A percentile compares a stretch with the other conserved stretches of the same genome.
Conservation (phyloP, 1,140 invertebrate genomes). For the Globodera rostochiensis region DNA sequence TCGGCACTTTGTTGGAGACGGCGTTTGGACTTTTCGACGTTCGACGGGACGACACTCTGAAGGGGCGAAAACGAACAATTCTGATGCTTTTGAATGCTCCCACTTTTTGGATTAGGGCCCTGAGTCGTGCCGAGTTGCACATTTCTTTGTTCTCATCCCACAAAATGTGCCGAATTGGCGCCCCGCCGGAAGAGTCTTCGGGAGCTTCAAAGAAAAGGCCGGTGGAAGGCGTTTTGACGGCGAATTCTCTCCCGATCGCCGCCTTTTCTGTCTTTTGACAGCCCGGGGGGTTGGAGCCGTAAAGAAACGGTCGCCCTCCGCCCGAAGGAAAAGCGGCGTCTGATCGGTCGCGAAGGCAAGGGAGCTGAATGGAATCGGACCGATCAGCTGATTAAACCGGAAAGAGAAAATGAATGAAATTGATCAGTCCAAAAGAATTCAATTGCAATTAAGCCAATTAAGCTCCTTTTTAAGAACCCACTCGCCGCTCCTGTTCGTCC, state of each 20-base stretch:
- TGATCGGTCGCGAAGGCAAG: slow-evolving; percentile 4
- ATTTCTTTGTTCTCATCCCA: slow-evolving; percentile 34
- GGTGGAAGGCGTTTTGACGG: neutral
- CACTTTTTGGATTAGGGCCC: slow-evolving; percentile 28
- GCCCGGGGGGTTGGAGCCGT: neutral
- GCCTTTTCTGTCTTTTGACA: slow-evolving; percentile 2
- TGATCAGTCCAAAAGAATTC: too few species aligned
- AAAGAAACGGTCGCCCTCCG: neutral
- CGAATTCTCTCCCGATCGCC: neutral
- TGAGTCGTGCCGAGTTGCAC: slow-evolving; percentile 33
- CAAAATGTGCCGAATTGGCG: neutral
- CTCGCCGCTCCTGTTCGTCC: slow-evolving; percentile 22
- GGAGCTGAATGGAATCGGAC: neutral
- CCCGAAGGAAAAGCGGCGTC: neutral
- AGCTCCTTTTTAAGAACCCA: neutral
- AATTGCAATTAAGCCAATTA: too few species aligned
- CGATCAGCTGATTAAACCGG: too few species aligned
- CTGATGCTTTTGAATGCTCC: neutral
- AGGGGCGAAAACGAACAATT: neutral
- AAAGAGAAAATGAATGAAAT: too few species aligned
- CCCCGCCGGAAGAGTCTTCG: neutral
- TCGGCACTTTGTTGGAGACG: slow-evolving; percentile 45
- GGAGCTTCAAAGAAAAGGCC: neutral
- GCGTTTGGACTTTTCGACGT: slow-evolving; percentile 49
- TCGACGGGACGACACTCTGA: slow-evolving; percentile 40